Conservation (phyloP, 2,888 invertebrate species). For the Plagodis dolabraria region DNA sequence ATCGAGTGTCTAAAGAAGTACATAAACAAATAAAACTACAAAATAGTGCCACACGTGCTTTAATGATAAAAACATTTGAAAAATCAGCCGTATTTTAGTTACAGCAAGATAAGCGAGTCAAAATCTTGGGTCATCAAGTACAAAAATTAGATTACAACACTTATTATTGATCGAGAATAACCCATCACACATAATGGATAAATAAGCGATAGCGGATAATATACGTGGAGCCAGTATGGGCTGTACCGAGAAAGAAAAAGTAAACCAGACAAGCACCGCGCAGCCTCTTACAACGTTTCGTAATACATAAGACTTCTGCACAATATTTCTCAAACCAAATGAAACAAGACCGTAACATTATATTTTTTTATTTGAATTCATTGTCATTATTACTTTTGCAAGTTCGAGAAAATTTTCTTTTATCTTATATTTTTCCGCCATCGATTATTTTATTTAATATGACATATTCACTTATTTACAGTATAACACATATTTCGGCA, state of each 20-base stretch:
- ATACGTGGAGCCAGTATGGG: conserved; percentile 2
- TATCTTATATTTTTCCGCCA: conserved; percentile 1
- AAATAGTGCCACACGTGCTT: conserved; percentile 78
- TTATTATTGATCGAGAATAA: conserved; percentile 11
- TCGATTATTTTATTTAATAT: conserved; percentile 34
- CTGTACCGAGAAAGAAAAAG: no score
- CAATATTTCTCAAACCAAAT: background rate
- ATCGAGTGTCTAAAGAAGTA: background rate
- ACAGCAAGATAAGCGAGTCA: conserved; percentile 61
- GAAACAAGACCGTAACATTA: no score
- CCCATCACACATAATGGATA: background rate
- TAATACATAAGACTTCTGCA: no score
- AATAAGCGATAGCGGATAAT: conserved; percentile 2
- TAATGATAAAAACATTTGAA: conserved; percentile 76
- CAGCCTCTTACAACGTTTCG: no score
- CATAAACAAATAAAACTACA: conserved; percentile 49
- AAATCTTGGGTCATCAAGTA: conserved; percentile 4
- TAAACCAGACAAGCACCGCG: no score
- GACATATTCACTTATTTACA: conserved; percentile 31
- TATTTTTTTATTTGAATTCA: no score
- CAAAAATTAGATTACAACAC: conserved; percentile 2
- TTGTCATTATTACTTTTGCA: no score
- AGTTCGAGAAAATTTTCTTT: no score
- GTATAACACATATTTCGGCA: conserved; percentile 44
- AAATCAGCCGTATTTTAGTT: conserved; percentile 62